Evolutionary conservation across 2,888 invertebrate species (phyloP), one percentile per base, ranked within the genome.

Genomic region (Melanophora roralis): DNA sequence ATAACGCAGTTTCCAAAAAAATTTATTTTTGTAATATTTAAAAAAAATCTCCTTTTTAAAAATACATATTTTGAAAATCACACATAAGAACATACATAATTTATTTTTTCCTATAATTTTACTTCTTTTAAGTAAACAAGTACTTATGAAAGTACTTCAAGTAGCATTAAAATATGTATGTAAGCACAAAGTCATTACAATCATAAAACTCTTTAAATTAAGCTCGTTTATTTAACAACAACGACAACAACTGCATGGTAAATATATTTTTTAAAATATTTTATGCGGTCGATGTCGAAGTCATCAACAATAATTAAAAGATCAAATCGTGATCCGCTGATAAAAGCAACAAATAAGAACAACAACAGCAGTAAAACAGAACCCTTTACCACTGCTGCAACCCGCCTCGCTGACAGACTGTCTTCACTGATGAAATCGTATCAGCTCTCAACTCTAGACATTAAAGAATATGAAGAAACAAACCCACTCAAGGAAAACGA

Each of bases 301-400:
- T 72, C 80, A 72, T 76, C 79, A 76, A 71, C 80, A 64, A 72
- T 57, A 80, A 80, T 80, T 80, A 80, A 80, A 80, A 80, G 76
- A 80, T 80, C 80, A 80, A 67, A 80, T 76, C 67, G 80, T 76
- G 80, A 76, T 80, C 80, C 72, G 62, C 62, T 72, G 80, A 80
- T 80, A 80, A 60, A 68, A 7, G 45, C 7, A 12, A 60, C 23
- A 47, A 36, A 43, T 21, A 51, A 47, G 49, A 9, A 57, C 38
- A 38, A 23, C 9, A 64, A 65, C 38, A 59, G 34, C 73, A 21
- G 36, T 64, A 64, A 78, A 55, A 68, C 67, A 45, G 45, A 72
- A 68, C 68, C 67, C 60, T 78, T 78, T 57, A 16, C 19, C 7
- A 45, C 36, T 23, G 14, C 32, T 43, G 2, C 21, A 11, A 36